A percentile compares a stretch with the other conserved stretches of the same genome.
Evolutionary conservation across 2,888 invertebrate species (phyloP).

Genomic region (Apeira syringaria): DNA sequence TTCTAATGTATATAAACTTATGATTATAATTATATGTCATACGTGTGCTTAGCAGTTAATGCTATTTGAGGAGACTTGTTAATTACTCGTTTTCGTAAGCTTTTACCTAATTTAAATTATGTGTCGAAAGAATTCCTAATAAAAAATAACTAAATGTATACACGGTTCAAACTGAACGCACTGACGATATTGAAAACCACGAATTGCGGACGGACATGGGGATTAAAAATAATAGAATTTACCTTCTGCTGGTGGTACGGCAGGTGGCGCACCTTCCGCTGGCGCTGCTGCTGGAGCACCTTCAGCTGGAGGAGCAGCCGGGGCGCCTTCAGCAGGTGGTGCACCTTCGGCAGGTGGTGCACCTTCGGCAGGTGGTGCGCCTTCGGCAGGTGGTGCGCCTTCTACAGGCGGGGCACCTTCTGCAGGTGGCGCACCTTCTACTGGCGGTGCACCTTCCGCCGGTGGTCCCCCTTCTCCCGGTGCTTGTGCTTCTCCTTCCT

Average conservation of each 20-base stretch:
- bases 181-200: too few relatives aligned
- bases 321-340: conserved; percentile 1
- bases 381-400: conserved; percentile 3
- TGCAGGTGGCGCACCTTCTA: conserved; percentile 2
- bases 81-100: too few relatives aligned
- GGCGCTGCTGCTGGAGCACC: conserved; percentile 41
- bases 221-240: too few relatives aligned
- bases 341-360: conserved; percentile 4
- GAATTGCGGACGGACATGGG: too few relatives aligned
- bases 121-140: too few relatives aligned
- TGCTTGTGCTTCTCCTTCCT: conserved; percentile 15
- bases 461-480: conserved; percentile 7
- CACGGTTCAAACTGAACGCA: too few relatives aligned
- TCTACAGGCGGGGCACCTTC: neutral
- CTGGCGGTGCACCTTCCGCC: conserved; percentile 5
- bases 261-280: conserved; percentile 41
- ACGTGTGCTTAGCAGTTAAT: too few relatives aligned
- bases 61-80: too few relatives aligned
- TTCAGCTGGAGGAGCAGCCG: conserved; percentile 35
- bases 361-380: conserved; percentile 6
- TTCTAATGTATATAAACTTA: too few relatives aligned
- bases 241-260: conserved; percentile 47
- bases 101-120: too few relatives aligned
- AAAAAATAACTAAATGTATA: too few relatives aligned
- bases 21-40: too few relatives aligned